phyloP scores from a whole-genome alignment of 1,140 invertebrate species.

The Liolophura sinensis region DNA sequence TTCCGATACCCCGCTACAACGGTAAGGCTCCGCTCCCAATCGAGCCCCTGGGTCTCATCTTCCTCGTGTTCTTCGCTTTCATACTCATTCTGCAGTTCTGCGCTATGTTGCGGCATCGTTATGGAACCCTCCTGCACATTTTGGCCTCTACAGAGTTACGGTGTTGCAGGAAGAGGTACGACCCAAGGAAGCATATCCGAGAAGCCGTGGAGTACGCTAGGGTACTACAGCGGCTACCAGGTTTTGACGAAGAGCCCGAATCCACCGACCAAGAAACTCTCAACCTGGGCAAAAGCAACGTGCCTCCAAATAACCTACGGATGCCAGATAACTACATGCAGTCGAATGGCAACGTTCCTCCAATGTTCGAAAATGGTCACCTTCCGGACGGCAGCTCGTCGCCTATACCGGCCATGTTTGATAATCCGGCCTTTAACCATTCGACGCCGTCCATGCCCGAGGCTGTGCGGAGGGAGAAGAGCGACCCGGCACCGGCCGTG shows the following conservation, averaged over 20 bases:
- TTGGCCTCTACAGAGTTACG: conserved; percentile 92
- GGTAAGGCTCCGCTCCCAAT: conserved; percentile 35
- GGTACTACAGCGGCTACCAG: conserved; percentile 28
- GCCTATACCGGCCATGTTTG: conserved; percentile 20
- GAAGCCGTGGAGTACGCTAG: conserved; percentile 34
- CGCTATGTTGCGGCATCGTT: conserved; percentile 66
- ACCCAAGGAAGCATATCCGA: conserved; percentile 32
- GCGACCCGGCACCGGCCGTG: not conserved
- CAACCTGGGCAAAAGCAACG: too few species aligned
- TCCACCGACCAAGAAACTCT: conserved; percentile 25
- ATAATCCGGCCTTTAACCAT: conserved; percentile 23
- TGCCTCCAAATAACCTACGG: too few species aligned
- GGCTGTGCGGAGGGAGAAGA: not conserved
- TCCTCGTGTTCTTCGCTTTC: conserved; percentile 60
- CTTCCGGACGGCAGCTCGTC: not conserved
- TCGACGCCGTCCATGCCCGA: not conserved
- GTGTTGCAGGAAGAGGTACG: conserved; percentile 64
- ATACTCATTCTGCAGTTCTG: conserved; percentile 61
- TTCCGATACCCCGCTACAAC: conserved; percentile 59
- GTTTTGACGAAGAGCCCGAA: conserved; percentile 26
- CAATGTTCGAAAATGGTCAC: too few species aligned
- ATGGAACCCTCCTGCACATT: conserved; percentile 96
- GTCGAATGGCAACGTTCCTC: too few species aligned
- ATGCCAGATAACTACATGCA: too few species aligned
- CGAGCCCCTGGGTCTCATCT: conserved; percentile 60